These are phyloP conservation scores for Sapajus apella DNA, from an alignment of 2,113 vertebrate species.

Conservation along the genomic window DNA sequence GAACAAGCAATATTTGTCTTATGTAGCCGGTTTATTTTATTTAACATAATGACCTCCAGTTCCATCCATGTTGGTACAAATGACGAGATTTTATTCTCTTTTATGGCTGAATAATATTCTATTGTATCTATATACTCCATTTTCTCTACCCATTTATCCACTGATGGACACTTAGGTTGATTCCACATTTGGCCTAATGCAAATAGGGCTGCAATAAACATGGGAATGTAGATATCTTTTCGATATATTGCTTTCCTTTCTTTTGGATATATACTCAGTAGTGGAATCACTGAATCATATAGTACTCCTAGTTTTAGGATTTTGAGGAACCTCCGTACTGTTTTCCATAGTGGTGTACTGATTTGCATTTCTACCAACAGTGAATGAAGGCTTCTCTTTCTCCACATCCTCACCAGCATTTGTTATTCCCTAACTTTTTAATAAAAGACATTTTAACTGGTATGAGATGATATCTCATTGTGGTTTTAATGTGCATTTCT, in stretches of 20 bases:
- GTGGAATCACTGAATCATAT: neutral
- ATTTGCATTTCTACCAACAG: neutral
- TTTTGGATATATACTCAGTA: neutral
- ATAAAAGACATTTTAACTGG: neutral
- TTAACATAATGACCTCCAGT: neutral
- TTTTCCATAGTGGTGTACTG: neutral
- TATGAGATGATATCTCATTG: neutral
- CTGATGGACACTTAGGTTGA: neutral
- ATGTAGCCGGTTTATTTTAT: neutral
- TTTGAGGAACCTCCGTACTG: neutral
- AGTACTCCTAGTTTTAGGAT: neutral
- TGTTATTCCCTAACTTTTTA: neutral
- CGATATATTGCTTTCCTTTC: neutral
- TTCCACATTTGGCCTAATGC: neutral
- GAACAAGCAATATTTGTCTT: neutral
- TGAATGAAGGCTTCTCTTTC: neutral
- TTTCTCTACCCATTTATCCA: neutral
- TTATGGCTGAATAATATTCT: neutral
- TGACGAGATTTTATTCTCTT: neutral
- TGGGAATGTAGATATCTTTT: neutral
- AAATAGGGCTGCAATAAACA: neutral
- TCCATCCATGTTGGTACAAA: neutral
- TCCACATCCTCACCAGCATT: neutral
- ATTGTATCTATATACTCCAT: neutral
- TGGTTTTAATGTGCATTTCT: neutral